phyloP scores from a whole-genome alignment of 2,113 vertebrate genomes.

The Phoenicopterus ruber region DNA sequence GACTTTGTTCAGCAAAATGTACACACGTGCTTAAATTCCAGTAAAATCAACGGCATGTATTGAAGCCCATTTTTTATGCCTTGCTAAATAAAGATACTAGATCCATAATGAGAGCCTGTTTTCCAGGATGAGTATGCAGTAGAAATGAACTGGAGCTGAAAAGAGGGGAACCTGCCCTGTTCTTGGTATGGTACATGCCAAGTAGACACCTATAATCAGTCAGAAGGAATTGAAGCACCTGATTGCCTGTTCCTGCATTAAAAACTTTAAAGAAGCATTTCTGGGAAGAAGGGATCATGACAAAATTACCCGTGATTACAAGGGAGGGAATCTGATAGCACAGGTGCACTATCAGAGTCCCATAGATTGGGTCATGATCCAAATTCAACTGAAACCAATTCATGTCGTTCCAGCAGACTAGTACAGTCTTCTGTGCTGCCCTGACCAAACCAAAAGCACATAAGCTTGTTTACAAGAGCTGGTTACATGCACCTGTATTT shows the following conservation, averaged over 20 bases:
- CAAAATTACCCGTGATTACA: neutral
- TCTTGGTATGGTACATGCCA: neutral
- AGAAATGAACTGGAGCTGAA: neutral
- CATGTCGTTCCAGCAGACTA: neutral
- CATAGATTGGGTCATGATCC: fast-evolving
- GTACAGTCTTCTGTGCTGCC: neutral
- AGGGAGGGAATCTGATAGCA: neutral
- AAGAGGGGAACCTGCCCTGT: neutral
- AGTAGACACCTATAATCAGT: neutral
- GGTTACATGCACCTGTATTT: neutral
- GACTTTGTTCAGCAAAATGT: neutral
- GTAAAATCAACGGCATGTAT: neutral
- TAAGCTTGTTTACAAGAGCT: neutral
- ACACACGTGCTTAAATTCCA: fast-evolving
- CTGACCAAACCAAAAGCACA: neutral
- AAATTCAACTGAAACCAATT: neutral
- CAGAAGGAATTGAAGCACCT: neutral
- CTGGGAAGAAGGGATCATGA: neutral
- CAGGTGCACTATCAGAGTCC: neutral
- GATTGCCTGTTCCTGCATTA: neutral
- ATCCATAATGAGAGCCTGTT: neutral
- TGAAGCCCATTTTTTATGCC: neutral
- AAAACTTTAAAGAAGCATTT: neutral
- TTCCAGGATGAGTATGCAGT: neutral
- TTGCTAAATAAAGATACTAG: neutral